These are phyloP conservation scores for Tillus elongatus DNA, from an alignment of 2,888 invertebrate genomes.

Conservation along the genomic window DNA sequence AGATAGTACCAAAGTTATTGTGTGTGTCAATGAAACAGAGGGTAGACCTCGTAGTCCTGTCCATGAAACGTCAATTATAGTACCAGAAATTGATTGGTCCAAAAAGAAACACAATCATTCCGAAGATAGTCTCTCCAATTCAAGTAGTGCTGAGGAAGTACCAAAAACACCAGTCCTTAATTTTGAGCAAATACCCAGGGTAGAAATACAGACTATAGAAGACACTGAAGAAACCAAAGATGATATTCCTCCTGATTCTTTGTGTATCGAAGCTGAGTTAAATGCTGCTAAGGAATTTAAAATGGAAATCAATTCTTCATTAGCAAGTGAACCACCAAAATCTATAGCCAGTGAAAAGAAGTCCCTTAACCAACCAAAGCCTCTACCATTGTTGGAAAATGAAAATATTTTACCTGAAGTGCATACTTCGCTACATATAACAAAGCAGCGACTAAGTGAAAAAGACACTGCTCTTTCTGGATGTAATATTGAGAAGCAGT, in stretches of 20 bases:
- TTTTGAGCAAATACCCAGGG: conserved; percentile 26
- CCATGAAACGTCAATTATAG: conserved; percentile 56
- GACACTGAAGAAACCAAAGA: conserved; percentile 40
- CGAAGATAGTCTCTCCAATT: conserved; percentile 54
- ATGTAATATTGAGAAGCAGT: conserved; percentile 31
- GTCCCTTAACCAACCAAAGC: conserved; percentile 39
- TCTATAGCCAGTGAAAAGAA: conserved; percentile 39
- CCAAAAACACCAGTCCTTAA: conserved; percentile 25
- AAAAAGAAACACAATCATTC: conserved; percentile 42
- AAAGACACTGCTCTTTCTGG: conserved; percentile 25
- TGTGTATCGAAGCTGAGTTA: conserved; percentile 15
- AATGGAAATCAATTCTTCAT: conserved; percentile 14
- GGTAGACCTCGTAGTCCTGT: conserved; percentile 51
- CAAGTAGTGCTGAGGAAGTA: conserved; percentile 24
- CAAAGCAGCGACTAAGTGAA: conserved; percentile 17
- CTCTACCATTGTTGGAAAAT: conserved; percentile 32
- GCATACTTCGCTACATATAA: conserved; percentile 31
- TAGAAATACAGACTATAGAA: conserved; percentile 35
- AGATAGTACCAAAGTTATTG: conserved; percentile 9
- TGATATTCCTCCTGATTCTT: conserved; percentile 34
- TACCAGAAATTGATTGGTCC: conserved; percentile 53
- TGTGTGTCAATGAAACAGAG: conserved; percentile 38
- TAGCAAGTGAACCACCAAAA: conserved; percentile 28
- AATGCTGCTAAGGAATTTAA: conserved; percentile 5
- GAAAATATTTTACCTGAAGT: conserved; percentile 27